Evolutionary conservation across 2,888 invertebrate genomes (phyloP).

Genomic region (Athetis lepigone): DNA sequence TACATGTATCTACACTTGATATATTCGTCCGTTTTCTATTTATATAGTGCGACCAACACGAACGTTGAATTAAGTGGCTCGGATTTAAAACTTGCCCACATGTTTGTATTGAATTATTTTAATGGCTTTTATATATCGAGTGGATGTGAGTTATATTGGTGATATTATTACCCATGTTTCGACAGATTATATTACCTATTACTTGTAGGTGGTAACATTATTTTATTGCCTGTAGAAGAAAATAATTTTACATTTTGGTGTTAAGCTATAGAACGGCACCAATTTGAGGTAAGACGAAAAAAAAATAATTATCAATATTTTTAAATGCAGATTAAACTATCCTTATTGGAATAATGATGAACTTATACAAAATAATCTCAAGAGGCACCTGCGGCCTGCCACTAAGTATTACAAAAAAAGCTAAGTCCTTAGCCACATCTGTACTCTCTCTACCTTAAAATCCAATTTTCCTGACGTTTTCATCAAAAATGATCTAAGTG

Average conservation of each 20-base stretch:
- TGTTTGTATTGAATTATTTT: slow-evolving; percentile 47
- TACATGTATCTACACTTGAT: slow-evolving; percentile 41
- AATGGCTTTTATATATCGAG: slow-evolving; percentile 43
- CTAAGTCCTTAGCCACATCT: too few species aligned
- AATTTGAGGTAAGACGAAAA: background rate
- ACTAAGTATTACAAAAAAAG: too few species aligned
- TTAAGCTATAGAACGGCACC: background rate
- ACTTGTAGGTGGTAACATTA: background rate
- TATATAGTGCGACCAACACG: slow-evolving; percentile 40
- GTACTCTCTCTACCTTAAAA: too few species aligned
- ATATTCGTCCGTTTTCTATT: slow-evolving; percentile 59
- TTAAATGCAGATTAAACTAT: too few species aligned
- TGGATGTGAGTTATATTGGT: slow-evolving; percentile 34
- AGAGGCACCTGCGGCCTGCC: too few species aligned
- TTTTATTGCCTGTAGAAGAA: too few species aligned
- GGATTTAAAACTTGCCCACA: slow-evolving; percentile 46
- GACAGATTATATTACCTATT: background rate
- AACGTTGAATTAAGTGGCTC: slow-evolving; percentile 38
- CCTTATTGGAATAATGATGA: background rate
- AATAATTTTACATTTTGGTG: background rate
- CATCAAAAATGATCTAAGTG: too few species aligned
- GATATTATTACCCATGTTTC: slow-evolving; percentile 14
- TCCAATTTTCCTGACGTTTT: too few species aligned
- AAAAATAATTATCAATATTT: too few species aligned
- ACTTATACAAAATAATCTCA: background rate